These are phyloP conservation scores for Adineta ricciae DNA, from an alignment of 2,888 invertebrate species.

Conservation along the genomic window DNA sequence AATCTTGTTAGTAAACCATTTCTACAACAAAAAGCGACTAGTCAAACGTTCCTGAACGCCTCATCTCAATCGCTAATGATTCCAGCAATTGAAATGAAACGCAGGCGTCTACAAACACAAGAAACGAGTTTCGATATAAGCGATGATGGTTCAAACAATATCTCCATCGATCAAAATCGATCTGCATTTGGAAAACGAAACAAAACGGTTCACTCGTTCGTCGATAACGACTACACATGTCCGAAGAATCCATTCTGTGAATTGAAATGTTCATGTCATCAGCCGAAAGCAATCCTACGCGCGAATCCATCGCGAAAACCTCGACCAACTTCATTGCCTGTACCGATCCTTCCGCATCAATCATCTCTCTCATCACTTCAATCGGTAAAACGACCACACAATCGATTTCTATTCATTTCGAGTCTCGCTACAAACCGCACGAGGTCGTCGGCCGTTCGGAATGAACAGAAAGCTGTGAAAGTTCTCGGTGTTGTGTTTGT, in stretches of 20 bases:
- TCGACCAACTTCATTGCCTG: neutral
- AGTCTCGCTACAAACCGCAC: neutral
- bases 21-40: neutral
- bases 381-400: neutral
- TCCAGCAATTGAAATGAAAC: neutral
- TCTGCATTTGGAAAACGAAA: too few relatives aligned
- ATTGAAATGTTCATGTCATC: neutral
- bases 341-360: neutral
- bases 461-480: conserved; percentile 91
- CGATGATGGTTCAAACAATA: neutral
- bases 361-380: neutral
- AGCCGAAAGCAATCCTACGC: neutral
- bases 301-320: neutral
- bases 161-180: neutral
- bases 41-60: neutral
- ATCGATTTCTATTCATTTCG: neutral
- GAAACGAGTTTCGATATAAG: neutral
- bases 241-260: neutral
- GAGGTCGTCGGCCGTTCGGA: conserved; percentile 55
- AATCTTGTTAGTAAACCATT: neutral
- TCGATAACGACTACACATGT: conserved; percentile 4
- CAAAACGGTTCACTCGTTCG: neutral
- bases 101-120: neutral
- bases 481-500: conserved; percentile 86
- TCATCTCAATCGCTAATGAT: neutral